phyloP scores from a whole-genome alignment of 2,888 invertebrate species.

The Dugesia japonica region DNA sequence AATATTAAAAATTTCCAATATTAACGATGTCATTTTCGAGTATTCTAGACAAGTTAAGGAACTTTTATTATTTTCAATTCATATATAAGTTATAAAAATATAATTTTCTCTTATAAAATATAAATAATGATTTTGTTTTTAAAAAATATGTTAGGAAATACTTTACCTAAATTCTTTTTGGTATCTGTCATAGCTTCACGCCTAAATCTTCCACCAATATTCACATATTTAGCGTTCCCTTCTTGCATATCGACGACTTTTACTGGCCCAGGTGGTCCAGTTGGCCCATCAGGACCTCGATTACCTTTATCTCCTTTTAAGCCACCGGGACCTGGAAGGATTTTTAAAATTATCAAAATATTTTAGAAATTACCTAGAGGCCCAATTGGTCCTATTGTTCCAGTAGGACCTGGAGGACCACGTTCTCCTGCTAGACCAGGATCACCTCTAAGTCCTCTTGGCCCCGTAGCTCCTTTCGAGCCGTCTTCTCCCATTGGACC shows the following conservation, averaged over 20 bases:
- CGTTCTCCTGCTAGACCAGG: background rate
- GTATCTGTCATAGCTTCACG: background rate
- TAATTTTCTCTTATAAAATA: no score
- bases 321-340: background rate
- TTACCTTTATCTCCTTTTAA: background rate
- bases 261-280: background rate
- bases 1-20: no score
- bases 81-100: no score
- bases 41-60: no score
- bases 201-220: background rate
- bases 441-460: background rate
- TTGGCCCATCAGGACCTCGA: background rate
- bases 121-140: no score
- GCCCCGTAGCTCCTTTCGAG: background rate
- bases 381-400: background rate
- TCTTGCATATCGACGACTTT: slow-evolving; percentile 2
- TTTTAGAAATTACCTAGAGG: background rate
- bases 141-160: no score
- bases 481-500: slow-evolving; percentile 14
- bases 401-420: background rate
- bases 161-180: background rate
- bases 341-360: background rate
- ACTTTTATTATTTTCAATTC: no score
- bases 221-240: background rate
- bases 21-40: no score